These are phyloP conservation scores for Drosophila anomalata DNA, from an alignment of 2,888 invertebrate species.

Conservation along the genomic window DNA sequence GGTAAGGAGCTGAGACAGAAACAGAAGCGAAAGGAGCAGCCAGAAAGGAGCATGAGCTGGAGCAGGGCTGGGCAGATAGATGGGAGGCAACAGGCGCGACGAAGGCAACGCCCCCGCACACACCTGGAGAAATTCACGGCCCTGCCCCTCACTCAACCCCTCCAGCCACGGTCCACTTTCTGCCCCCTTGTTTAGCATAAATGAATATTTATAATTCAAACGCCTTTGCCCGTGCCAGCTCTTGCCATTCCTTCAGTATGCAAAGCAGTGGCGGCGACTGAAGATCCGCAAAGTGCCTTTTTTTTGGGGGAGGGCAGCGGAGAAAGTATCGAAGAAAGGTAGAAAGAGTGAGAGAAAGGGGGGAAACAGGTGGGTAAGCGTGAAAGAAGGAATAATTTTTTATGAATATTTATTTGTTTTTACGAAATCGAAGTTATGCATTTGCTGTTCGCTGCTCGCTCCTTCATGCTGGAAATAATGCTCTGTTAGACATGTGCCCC, in stretches of 20 bases:
- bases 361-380: constrained; percentile 28
- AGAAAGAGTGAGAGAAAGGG: not conserved
- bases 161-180: not conserved
- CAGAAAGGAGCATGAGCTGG: constrained; percentile 1
- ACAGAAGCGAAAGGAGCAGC: constrained; percentile 52
- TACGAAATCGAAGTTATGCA: constrained; percentile 76
- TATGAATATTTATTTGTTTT: constrained; percentile 79
- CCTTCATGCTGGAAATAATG: constrained; percentile 27
- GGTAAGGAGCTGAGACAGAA: constrained; percentile 39
- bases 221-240: constrained; percentile 42
- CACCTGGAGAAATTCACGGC: constrained; percentile 66
- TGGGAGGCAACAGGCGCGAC: constrained; percentile 42
- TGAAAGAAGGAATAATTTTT: constrained; percentile 63
- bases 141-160: not conserved
- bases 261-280: constrained; percentile 41
- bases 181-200: constrained; percentile 68
- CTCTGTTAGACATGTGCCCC: constrained; percentile 14
- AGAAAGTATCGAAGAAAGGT: not conserved
- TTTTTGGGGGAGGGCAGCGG: not conserved
- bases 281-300: constrained; percentile 70
- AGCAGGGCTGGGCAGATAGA: not conserved
- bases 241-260: constrained; percentile 19
- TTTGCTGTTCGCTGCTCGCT: constrained; percentile 52
- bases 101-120: constrained; percentile 50
- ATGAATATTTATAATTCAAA: constrained; percentile 76